A percentile compares a stretch with the other conserved stretches of the same genome.
phyloP scores from a whole-genome alignment of 2,888 invertebrate genomes.

The Limenitis arthemis region DNA sequence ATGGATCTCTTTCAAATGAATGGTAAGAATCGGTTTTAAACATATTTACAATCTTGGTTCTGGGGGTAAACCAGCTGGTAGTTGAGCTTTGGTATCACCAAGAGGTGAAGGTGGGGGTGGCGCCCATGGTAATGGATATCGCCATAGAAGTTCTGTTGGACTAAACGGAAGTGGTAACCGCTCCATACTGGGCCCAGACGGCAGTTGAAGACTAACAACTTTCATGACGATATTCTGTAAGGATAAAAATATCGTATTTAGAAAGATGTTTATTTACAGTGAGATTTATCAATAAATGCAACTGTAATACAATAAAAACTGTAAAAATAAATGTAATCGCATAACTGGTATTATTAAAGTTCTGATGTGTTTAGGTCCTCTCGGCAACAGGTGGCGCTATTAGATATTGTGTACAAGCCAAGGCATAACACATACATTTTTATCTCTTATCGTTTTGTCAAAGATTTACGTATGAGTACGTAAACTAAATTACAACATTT shows the following conservation, averaged over 20 bases:
- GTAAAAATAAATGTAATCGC: no score
- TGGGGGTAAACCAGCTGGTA: conserved; percentile 86
- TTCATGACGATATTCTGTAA: conserved; percentile 71
- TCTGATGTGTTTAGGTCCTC: conserved; percentile 15
- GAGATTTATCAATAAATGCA: no score
- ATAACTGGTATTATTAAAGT: not conserved
- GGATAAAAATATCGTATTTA: conserved; percentile 11
- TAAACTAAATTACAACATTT: conserved; percentile 11
- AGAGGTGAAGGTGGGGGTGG: conserved; percentile 78
- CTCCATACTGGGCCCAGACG: conserved; percentile 81
- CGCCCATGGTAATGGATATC: conserved; percentile 86
- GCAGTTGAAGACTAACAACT: conserved; percentile 79
- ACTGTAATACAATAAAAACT: no score
- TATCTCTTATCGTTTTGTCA: conserved; percentile 10
- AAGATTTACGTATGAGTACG: no score
- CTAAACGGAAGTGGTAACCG: conserved; percentile 86
- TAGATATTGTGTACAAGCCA: not conserved
- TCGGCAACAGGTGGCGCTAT: conserved; percentile 31
- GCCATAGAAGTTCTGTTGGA: conserved; percentile 88
- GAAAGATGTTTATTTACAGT: not conserved
- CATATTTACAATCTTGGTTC: conserved; percentile 93
- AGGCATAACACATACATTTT: conserved; percentile 3
- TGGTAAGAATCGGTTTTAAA: conserved; percentile 65
- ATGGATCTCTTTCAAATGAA: conserved; percentile 98
- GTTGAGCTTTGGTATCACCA: conserved; percentile 88